Percentiles rank a stretch among this genome's conserved stretches.
Evolutionary conservation across 2,888 invertebrate species (phyloP).

Genomic region (Selenia dentaria): DNA sequence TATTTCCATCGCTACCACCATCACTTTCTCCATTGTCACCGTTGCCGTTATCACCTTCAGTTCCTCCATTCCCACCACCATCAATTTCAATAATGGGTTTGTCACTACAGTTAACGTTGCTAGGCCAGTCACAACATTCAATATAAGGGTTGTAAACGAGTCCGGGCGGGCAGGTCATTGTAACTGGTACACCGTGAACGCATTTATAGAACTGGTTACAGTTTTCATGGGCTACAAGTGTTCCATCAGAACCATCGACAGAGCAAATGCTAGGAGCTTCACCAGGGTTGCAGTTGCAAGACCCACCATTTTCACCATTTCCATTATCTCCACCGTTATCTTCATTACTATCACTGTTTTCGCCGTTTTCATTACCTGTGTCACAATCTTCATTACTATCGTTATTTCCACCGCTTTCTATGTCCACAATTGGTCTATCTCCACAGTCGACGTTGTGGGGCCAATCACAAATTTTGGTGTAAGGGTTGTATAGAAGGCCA

Average conservation of each 20-base stretch:
- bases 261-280: slow-evolving; percentile 40
- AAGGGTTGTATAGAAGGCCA: slow-evolving; percentile 30
- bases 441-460: slow-evolving; percentile 32
- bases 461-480: slow-evolving; percentile 33
- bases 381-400: not conserved
- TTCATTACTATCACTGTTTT: slow-evolving; percentile 2
- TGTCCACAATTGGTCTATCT: slow-evolving; percentile 16
- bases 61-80: slow-evolving; percentile 9
- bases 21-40: slow-evolving; percentile 4
- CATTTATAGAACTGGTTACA: slow-evolving; percentile 47
- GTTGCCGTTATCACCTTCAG: slow-evolving; percentile 6
- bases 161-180: slow-evolving; percentile 31
- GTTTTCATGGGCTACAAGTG: slow-evolving; percentile 40
- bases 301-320: slow-evolving; percentile 14
- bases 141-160: slow-evolving; percentile 41
- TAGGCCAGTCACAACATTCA: slow-evolving; percentile 44
- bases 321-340: slow-evolving; percentile 7
- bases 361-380: slow-evolving; percentile 6
- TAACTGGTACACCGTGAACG: slow-evolving; percentile 28
- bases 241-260: slow-evolving; percentile 38
- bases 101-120: slow-evolving; percentile 43
- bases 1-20: not conserved
- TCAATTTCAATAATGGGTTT: slow-evolving; percentile 33
- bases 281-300: slow-evolving; percentile 34
- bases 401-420: not conserved